Base-by-base conservation (phyloP, 2,888 invertebrate genomes). In the Drosophila infuscata region DNA sequence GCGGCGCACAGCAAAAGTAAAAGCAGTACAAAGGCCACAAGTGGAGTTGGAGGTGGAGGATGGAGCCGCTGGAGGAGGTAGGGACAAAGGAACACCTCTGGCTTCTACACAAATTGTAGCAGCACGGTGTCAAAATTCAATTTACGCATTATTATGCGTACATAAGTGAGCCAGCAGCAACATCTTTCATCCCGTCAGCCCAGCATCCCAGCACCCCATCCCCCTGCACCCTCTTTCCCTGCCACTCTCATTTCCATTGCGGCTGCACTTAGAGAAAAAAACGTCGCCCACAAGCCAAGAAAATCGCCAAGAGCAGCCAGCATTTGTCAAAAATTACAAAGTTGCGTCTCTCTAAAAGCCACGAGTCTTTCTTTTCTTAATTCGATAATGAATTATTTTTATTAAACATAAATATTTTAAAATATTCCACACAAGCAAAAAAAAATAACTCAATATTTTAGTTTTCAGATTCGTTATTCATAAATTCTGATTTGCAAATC, bases 61-160 rank as follows among this genome's bases (percentile, higher is more conserved):
- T 17, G 17, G 15, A 15, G 2, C 5, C 15, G 15, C 2, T 9
- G 20, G 30, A 12, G 49, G 8, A 36, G n/a, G 20, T 12, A 32
- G 33, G 15, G 62, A 1, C 20, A 38, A 33, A 29, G 52, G 25
- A 61, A 62, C 62, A 66, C 66, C 66, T 66, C 64, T 51, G 73
- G 59, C 71, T 49, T 53, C 36, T 48, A 25, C 57, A 57, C 78
- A 76, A 74, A 78, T 57, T 74, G 62, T 63, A 49, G 58, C 74
- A 78, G 66, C 63, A 72, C 88, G 65, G 81, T 86, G 84, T 88
- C 87, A 84, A 84, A 90, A 90, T 91, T 91, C 78, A 90, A 91
- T 91, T 91, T 91, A 72, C 78, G 72, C 83, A 82, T 83, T 81
- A 77, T 79, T 74, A 73, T 83, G 74, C 70, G 83, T 72, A 67